Evolutionary conservation across 2,797 vertebrate genomes (phyloP), one percentile per base, ranked within the genome.

Genomic region (Passerculus sandwichensis): DNA sequence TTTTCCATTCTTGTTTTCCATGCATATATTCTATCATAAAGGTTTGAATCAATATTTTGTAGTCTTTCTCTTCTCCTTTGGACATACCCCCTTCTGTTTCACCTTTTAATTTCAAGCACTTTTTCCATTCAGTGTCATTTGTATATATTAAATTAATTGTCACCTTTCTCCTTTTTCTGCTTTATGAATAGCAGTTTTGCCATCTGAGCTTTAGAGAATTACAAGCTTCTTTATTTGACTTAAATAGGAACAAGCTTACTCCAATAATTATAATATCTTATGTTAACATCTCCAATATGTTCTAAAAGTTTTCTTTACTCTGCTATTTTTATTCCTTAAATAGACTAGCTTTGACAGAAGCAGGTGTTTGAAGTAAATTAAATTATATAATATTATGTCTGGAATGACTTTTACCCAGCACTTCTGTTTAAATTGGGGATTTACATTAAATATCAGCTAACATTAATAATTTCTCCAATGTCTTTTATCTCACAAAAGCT

Each of bases 401-500:
- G 64, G 71, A 94, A 86, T 74, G 48, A 74, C 5, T 91, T 84
- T 90, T 22, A 92, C 26, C 16, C 23, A 62, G 30, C 7, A 59
- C 34, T 93, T 85, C 65, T 85, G 45, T 88, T 95, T 94, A 93
- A 91, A 48, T 83, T 88, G 76, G 53, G 7, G 27, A 74, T 91
- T 96, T 91, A 83, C 38, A 71, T 91, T 45, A 85, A 94, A 89
- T 91, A 89, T 47, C 22, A 94, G 42, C 50, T 88, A 79, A 30
- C 61, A 82, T 54, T 76, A 86, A 69, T 86, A 53, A 88, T 74
- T 91, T 40, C 45, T 64, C 16, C 45, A 72, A 29, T 36, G 89
- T 44, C 59, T 10, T 65, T n/a, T 79, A 4, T 38, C 61, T 87
- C 54, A 57, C 14, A 61, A 38, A 76, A 87, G 9, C 22, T n/a